A percentile compares a stretch with the other conserved stretches of the same genome.
Conservation (phyloP, 2,797 vertebrate species). For the Chloroceryle amazona region DNA sequence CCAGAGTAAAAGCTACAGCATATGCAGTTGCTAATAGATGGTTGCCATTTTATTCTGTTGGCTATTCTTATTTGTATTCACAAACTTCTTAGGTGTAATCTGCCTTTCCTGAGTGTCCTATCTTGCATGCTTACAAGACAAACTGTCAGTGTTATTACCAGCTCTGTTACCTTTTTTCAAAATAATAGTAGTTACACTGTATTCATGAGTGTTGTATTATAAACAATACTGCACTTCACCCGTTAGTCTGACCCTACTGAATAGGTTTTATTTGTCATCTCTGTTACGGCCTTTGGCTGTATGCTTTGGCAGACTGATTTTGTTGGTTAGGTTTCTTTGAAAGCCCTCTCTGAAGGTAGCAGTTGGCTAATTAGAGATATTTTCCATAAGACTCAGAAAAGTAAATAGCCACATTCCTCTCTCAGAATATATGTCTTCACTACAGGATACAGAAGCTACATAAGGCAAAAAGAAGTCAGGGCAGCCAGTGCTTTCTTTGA, state of each 20-base stretch:
- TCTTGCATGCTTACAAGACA: not conserved
- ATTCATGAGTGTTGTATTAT: not conserved
- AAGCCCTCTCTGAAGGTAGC: accelerated
- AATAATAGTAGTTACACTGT: not conserved
- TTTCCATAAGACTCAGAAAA: not conserved
- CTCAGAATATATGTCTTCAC: not conserved
- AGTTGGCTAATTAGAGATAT: not conserved
- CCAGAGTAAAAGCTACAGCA: not conserved
- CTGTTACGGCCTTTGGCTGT: not conserved
- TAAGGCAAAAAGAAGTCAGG: not conserved
- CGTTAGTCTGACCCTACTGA: not conserved
- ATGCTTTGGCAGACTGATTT: not conserved
- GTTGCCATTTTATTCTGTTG: not conserved
- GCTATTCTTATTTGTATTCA: not conserved
- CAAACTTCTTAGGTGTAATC: not conserved
- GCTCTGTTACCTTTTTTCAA: not conserved
- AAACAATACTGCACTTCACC: not conserved
- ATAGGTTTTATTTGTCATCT: not conserved
- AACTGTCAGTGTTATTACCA: not conserved
- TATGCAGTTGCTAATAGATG: not conserved
- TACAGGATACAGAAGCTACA: not conserved
- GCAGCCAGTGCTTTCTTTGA: not conserved
- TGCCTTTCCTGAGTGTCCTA: not conserved
- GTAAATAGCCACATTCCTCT: not conserved
- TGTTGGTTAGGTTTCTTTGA: not conserved